A percentile compares a stretch with the other conserved stretches of the same genome.
phyloP scores from a whole-genome alignment of 2,113 vertebrate genomes.

The Polyodon spathula region DNA sequence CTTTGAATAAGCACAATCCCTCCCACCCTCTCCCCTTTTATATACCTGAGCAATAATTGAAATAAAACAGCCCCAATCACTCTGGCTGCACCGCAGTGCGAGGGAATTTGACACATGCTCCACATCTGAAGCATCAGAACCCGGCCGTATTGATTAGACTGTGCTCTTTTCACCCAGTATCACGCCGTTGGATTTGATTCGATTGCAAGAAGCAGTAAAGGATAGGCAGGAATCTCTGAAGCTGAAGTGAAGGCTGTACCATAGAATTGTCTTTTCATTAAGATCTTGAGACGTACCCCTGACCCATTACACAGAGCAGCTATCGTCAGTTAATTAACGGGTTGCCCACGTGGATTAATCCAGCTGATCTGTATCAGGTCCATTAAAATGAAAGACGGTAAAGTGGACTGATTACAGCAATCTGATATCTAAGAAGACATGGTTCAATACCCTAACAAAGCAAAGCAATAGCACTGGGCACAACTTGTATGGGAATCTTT shows the following conservation, averaged over 20 bases:
- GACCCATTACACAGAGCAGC: conserved; percentile 33
- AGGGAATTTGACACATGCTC: conserved; percentile 43
- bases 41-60: conserved; percentile 47
- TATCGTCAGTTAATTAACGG: conserved; percentile 38
- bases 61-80: conserved; percentile 53
- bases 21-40: conserved; percentile 26
- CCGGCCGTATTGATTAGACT: conserved; percentile 60
- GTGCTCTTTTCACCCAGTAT: conserved; percentile 51
- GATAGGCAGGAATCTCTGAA: conserved; percentile 43
- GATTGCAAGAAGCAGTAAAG: conserved; percentile 34
- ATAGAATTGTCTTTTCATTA: conserved; percentile 51
- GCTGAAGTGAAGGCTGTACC: conserved; percentile 40
- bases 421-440: neutral
- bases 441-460: neutral
- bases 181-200: conserved; percentile 51
- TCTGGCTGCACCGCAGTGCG: conserved; percentile 42
- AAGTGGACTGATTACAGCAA: neutral
- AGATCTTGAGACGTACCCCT: conserved; percentile 33
- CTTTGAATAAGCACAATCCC: conserved; percentile 63
- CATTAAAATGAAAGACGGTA: neutral
- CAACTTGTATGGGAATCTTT: neutral
- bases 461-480: neutral
- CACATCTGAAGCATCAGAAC: conserved; percentile 39
- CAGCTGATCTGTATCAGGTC: neutral
- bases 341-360: conserved; percentile 32